Conservation (phyloP, 2,888 invertebrate species). For the Megastigmus dorsalis region DNA sequence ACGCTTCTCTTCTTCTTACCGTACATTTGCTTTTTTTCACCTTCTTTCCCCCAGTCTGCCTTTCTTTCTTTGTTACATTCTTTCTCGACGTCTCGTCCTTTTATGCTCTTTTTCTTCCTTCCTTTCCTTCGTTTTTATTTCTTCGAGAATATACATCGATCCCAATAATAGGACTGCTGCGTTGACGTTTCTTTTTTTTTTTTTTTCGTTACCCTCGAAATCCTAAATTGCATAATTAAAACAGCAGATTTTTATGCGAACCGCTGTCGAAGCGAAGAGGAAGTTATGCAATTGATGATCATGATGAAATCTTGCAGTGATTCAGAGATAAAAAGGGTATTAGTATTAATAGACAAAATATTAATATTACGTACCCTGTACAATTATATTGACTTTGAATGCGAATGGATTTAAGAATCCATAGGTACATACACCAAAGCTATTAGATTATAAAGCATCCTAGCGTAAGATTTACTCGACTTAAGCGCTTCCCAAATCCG, state of each 20-base stretch:
- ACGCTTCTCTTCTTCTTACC: slow-evolving; percentile 6
- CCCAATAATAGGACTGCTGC: not conserved
- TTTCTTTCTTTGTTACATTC: not conserved
- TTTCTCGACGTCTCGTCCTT: not conserved
- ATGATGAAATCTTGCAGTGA: no score
- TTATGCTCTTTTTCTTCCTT: not conserved
- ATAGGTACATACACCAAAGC: no score
- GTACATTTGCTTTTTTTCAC: slow-evolving; percentile 3
- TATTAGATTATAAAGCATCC: no score
- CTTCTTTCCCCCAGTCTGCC: not conserved
- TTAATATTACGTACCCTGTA: no score
- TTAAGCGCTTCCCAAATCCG: no score
- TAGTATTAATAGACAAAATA: no score
- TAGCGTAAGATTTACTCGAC: no score
- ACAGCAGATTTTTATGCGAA: not conserved
- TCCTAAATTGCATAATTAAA: not conserved
- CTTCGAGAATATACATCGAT: not conserved
- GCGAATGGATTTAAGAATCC: not conserved
- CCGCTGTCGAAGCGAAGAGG: not conserved
- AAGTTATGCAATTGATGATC: no score
- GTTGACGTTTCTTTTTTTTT: not conserved
- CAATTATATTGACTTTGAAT: not conserved
- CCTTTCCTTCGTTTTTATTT: not conserved
- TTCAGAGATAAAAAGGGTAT: no score
- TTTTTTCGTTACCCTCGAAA: not conserved